A percentile compares a stretch with the other conserved stretches of the same genome.
Evolutionary conservation across 23 tunicate genomes (phyloP).

Genomic region (Halocynthia roretzi): DNA sequence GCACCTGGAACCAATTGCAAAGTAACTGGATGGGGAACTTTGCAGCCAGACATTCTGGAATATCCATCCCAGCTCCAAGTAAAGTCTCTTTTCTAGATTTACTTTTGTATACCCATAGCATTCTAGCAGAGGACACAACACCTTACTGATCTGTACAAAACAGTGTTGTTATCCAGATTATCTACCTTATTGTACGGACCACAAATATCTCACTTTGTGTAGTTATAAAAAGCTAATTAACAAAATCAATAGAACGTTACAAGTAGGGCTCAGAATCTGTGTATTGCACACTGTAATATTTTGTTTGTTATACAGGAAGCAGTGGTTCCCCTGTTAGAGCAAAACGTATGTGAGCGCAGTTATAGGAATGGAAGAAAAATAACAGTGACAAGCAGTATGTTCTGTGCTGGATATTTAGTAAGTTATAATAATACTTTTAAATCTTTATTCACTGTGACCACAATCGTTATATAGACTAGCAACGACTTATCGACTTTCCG

Average conservation of each 20-base stretch:
- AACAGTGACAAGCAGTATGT: neutral
- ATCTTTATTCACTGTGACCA: neutral
- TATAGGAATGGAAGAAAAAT: neutral
- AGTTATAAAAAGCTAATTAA: no score
- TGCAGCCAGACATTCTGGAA: neutral
- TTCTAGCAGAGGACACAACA: no score
- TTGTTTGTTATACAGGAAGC: conserved; percentile 1
- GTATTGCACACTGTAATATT: no score
- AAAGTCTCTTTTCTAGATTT: neutral
- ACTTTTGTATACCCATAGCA: no score
- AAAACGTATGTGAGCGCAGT: neutral
- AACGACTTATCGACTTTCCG: neutral
- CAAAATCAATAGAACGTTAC: no score
- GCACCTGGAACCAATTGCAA: neutral
- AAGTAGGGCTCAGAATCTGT: no score
- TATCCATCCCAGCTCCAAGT: neutral
- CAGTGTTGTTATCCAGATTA: no score
- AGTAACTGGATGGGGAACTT: conserved; percentile 4
- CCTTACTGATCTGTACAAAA: no score
- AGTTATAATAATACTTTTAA: neutral
- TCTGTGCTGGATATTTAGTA: conserved; percentile 9
- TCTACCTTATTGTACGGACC: no score
- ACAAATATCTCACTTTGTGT: no score
- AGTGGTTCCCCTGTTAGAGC: neutral
- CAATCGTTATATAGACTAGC: no score